Base-by-base conservation (phyloP, 2,113 vertebrate genomes). In the Scophthalmus maximus region DNA sequence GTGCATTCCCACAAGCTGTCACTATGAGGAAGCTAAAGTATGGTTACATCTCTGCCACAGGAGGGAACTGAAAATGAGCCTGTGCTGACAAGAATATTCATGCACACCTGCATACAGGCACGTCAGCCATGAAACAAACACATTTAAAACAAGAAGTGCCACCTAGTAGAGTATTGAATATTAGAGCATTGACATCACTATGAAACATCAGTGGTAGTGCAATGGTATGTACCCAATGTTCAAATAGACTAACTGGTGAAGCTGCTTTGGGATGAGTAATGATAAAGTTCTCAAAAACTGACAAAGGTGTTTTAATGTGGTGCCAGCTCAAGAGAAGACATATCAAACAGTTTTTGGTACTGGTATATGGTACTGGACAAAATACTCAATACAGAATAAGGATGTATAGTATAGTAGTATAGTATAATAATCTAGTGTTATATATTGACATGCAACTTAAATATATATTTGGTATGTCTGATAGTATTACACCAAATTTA, bases 1-100 rank as follows among this genome's bases (percentile, higher is more conserved):
- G 78, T 87, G 86, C 82, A 78, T 81, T 81, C 81, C 83, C 82
- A 88, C 80, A 86, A 88, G 85, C 87, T 89, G 89, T 88, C 89
- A 78, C 69, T 62, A 46, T 64, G 78, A 60, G 40, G 50, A 62
- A 76, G 70, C 78, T 66, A 72, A 78, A 86, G 87, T 79, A 84
- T 60, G 55, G 80, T 65, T 76, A 38, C 74, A 73, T 77, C 58
- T 64, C 71, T 56, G 66, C 75, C 77, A 72, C 50, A 56, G 61
- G 57, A 71, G 63, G 67, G 59, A 82, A 68, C 79, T 79, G 78
- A 85, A 82, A 87, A 87, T 90, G 87, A 62, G 79, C 76, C 71
- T 67, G n/a, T 66, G 63, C 67, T 73, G 66, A 80, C 75, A 74
- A 68, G 52, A 69, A 63, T 77, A 63, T 64, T 65, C 78, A 65